Evolutionary conservation across 2,797 vertebrate species (phyloP), one percentile per base, ranked within the genome.

Genomic region (Spondyliosoma cantharus): DNA sequence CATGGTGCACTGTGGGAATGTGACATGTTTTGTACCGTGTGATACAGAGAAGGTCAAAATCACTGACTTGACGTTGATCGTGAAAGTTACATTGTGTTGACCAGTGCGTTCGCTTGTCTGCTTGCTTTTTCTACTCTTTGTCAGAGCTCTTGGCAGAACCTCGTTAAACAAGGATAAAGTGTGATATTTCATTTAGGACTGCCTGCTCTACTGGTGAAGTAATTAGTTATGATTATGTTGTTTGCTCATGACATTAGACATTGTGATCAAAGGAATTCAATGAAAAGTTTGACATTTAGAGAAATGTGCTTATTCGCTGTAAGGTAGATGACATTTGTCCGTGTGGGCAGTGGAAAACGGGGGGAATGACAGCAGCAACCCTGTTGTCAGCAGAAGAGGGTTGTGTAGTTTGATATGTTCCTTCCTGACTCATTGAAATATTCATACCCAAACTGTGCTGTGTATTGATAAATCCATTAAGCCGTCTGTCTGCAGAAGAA

Each of bases 51-150:
- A 60, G 71, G 76, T 74, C 53, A 83, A 72, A 86, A 65, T 61
- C 79, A 61, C 52, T 62, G 74, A 86, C 72, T 76, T 82, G 69
- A 66, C 56, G 45, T 81, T 68, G 69, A 84, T 73, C 29, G 69
- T 78, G 59, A 74, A 73, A 63, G 68, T 62, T 29, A 11, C 24
- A 9, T 74, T 56, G 54, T 58, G 66, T 71, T 64, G 61, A 84
- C 37, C 54, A 1, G 57, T 64, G 56, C 12, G 11, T 69, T 80
- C 66, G 54, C 20, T 58, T 68, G 57, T 73, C 37, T 46, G 69
- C 72, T 64, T 70, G 65, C 37, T 68, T 64, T 58, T 61, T 72
- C 61, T 64, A 27, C 56, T 75, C 24, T 9, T 17, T 25, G 15
- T 66, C 50, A 12, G 50, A 57, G 19, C 68, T 71, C 62, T 37